Evolutionary conservation across 2,797 vertebrate species (phyloP), one percentile per base, ranked within the genome.

Genomic region (Centropyge bicolor): DNA sequence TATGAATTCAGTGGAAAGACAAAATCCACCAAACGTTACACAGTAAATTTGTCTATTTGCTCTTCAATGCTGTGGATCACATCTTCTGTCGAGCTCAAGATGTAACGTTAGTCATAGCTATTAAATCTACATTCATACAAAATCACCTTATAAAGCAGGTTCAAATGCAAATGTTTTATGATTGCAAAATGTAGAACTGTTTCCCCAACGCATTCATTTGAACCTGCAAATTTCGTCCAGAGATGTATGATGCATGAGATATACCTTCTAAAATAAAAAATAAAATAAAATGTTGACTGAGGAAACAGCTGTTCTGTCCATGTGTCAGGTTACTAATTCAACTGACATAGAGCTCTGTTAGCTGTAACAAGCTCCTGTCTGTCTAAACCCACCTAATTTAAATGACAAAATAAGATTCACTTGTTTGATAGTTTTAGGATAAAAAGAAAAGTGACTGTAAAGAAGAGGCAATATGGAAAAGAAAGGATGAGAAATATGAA

Each of bases 51-150:
- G 40, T 31, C 38, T 19, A 8, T 8, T 24, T 17, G 7, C 38
- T 35, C 17, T 16, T 31, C 1, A 67, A 0, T n/a, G n/a, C 24
- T 19, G 6, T 46, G 27, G 24, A 38, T 80, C 27, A 43, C 16
- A 49, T 55, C 8, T 24, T 17, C 1, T 41, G 31, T 17, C 56
- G 35, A 49, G 19, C 24, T 54, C 2, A 38, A 31, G 46, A 57
- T 36, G 6, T 55, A 13, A 22, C 5, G n/a, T n/a, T n/a, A n/a
- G n/a, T 46, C 3, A 66, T 8, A 68, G 36, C 36, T 52, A 13
- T 31, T 41, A 55, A n/a, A 59, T 54, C 27, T 46, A 49, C 17
- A 56, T 78, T n/a, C n/a, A n/a, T n/a, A 52, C 8, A 64, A 31
- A 70, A 12, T 0, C 4, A 51, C 35, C 73, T 68, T 49, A 62